Base-by-base conservation (phyloP, 2,888 invertebrate genomes). In the Epirrita christyi region DNA sequence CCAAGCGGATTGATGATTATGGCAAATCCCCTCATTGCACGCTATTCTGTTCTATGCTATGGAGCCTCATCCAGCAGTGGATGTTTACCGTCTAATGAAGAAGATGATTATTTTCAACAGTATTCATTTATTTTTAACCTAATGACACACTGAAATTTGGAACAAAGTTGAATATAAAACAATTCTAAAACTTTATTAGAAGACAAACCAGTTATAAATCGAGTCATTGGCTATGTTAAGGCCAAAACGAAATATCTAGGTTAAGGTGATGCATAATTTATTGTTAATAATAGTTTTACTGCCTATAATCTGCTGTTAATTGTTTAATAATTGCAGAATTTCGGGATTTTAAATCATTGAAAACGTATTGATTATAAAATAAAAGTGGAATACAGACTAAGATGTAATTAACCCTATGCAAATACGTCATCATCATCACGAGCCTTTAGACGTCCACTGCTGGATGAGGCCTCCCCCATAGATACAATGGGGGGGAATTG, bases 241-340 rank as follows among this genome's bases (percentile, higher is more conserved):
- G 68, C 67, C 72, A 70, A 75, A 78, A 71, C 69, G 53, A 57
- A 70, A 74, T 70, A 80, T 71, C 66, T 80, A 64, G 81, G 80
- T 76, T 72, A 80, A 80, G 80, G 81, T 61, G 55, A 50, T 47
- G 64, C 46, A 53, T 60, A 59, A 63, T 59, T 64, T 54, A 57
- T 57, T 47, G 34, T 55, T 61, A 58, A 56, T 52, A 62, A 29
- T 43, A 42, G 29, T 37, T 41, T 54, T 28, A 58, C 15, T 6
- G 47, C 37, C 38, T 40, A 53, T 66, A 55, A 56, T 53, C 46
- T 41, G 41, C 36, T 37, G 48, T 49, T 59, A 47, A 55, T 59
- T 54, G 60, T 40, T 29, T 10, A 49, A 49, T 32, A 34, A 60
- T 49, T 47, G 38, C 37, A n/a, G 28, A 5, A 11, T 45, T n/a